phyloP scores from a whole-genome alignment of 2,797 vertebrate species.

The Cynopterus sphinx region DNA sequence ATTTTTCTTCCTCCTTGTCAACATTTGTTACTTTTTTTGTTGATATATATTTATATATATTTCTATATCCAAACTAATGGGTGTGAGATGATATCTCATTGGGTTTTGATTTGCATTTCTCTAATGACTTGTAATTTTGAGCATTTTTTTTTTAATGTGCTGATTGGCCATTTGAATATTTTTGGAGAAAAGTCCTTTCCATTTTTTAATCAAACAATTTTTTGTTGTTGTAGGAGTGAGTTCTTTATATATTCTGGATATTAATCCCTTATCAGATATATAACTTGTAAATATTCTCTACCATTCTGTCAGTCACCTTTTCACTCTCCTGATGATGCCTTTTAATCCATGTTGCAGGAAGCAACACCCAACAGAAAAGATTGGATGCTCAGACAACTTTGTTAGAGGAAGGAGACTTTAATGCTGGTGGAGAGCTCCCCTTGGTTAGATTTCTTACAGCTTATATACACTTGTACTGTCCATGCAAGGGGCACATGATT shows the following conservation, averaged over 20 bases:
- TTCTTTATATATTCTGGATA: background rate
- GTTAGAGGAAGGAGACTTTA: too few relatives aligned
- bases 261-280: background rate
- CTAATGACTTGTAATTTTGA: background rate
- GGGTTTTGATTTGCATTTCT: background rate
- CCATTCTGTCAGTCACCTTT: background rate
- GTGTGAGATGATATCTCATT: background rate
- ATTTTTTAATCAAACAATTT: background rate
- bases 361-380: too few relatives aligned
- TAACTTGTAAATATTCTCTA: background rate
- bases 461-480: too few relatives aligned
- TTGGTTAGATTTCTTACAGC: too few relatives aligned
- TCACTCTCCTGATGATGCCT: background rate
- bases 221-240: background rate
- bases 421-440: too few relatives aligned
- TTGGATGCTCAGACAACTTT: too few relatives aligned
- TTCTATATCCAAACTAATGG: too few relatives aligned
- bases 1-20: background rate
- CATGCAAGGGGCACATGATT: too few relatives aligned
- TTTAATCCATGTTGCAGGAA: background rate
- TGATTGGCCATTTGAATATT: background rate
- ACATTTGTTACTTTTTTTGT: background rate
- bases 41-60: background rate
- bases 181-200: background rate
- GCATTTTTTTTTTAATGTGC: background rate